Evolutionary conservation across 2,797 vertebrate species (phyloP), one percentile per base, ranked within the genome.

Genomic region (Morus bassanus): DNA sequence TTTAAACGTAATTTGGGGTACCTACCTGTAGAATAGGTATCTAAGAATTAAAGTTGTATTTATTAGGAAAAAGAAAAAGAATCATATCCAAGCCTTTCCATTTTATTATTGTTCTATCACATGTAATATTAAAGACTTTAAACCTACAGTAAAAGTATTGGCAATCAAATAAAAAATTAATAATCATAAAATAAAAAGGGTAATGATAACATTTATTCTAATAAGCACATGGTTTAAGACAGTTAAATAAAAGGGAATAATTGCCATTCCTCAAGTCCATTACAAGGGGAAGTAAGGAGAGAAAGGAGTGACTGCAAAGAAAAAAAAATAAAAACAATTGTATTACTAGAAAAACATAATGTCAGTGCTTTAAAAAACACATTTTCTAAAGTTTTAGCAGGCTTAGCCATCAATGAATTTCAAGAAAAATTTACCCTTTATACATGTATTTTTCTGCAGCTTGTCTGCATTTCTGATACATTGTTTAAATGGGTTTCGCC

Each of bases 161-260:
- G 64, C 79, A 95, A 69, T 96, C 72, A 94, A 95, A 97, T 96
- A 77, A 97, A 97, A 91, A 95, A 89, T 94, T 94, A 94, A 91
- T 90, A 96, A 93, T 97, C 86, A 94, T 95, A 95, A 97, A 96
- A 90, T 91, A 93, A 95, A 96, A 93, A 64, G 59, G 79, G 18
- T 84, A 91, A 96, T 94, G 50, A 88, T 85, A 96, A 79, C 91
- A 93, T 97, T 95, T 97, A 69, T 84, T 96, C 96, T 96, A 94
- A 97, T 89, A 95, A 96, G 74, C 81, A 96, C 83, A 75, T 79
- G 33, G 82, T 95, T 91, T 95, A 93, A 93, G 75, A 35, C n/a
- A 85, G 64, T 93, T 92, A 97, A 97, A 96, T 97, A 94, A 95
- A 97, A 93, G 23, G 39, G 56, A 95, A 88, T 95, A 97, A 97